Evolutionary conservation across 2,888 invertebrate species (phyloP), one percentile per base, ranked within the genome.

Genomic region (Sipha maydis): DNA sequence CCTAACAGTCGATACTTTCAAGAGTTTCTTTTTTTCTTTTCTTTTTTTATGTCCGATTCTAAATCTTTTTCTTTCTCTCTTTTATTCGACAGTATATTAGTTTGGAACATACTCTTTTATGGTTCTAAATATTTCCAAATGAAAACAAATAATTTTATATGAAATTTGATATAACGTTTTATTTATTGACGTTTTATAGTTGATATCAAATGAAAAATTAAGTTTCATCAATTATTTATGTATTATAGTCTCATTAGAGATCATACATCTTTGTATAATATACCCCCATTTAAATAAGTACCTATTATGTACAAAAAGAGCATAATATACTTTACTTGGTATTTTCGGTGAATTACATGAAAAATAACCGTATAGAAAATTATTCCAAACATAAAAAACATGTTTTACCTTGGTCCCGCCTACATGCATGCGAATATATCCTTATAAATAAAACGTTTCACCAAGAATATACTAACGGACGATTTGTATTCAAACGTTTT

Each of bases 401-500:
- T 28, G 75, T 83, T 83, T 73, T 83, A 83, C 73, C 56, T 76
- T 31, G 21, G 41, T 19, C 41, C 76, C 76, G 25, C 84, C 84
- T 28, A 78, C 25, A 34, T 34, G 34, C 54, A n/a, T 54, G 34
- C 25, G 41, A 31, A 25, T 28, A 25, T 84, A 84, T 76, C 21
- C 25, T 67, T 71, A 56, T 86, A 86, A 79, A 82, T 80, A 88
- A 80, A 82, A 80, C 82, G 75, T 76, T 80, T 88, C 56, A 31
- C 80, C 86, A 28, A 31, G 67, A 48, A 77, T 38, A 77, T 77
- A 21, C 78, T 56, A 38, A 54, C 79, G 71, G 61, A 14, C 86
- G 73, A 88, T 88, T 88, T 80, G 86, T 88, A 88, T 88, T 88
- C 88, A 67, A 88, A 80, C 88, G 82, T 82, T 88, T 88, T 76